Conservation (phyloP, 1,140 invertebrate species). For the Drosophila melanogaster region DNA sequence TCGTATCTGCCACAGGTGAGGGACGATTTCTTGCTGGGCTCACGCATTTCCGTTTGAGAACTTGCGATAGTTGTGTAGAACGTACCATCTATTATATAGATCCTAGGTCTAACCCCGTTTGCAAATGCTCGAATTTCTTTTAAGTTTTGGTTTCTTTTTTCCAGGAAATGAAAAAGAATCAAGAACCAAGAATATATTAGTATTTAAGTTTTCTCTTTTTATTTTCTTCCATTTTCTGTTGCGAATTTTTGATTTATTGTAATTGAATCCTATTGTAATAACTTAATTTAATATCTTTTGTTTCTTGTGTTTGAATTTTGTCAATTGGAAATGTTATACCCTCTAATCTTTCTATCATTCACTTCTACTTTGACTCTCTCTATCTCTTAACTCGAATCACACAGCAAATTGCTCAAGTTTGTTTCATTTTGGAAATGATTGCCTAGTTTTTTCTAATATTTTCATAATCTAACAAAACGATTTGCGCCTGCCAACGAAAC, state of each 20-base stretch:
- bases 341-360: constrained; percentile 29
- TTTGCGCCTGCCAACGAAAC: constrained; percentile 54
- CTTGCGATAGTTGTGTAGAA: constrained; percentile 29
- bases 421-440: constrained; percentile 43
- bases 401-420: constrained; percentile 31
- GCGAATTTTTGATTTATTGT: constrained; percentile 47
- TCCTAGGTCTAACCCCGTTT: constrained; percentile 39
- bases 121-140: constrained; percentile 63
- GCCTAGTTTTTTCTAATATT: constrained; percentile 34
- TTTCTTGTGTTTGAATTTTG: constrained; percentile 26
- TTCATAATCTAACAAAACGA: constrained; percentile 25
- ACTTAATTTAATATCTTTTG: constrained; percentile 2
- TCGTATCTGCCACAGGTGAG: constrained; percentile 95
- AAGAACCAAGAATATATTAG: constrained; percentile 45
- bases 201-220: constrained; percentile 42
- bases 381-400: constrained; percentile 32
- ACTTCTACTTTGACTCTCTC: constrained; percentile 6
- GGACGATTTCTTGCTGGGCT: constrained; percentile 83
- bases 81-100: constrained; percentile 16
- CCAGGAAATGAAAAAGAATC: constrained; percentile 62
- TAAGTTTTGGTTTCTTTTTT: constrained; percentile 72
- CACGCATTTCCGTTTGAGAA: constrained; percentile 80
- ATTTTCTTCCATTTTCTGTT: constrained; percentile 44
- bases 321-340: constrained; percentile 23
- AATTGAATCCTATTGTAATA: constrained; percentile 35